Percentiles rank a stretch among this genome's conserved stretches.
These are phyloP conservation scores for Orthonyx spaldingii DNA, from an alignment of 2,113 vertebrate species.

Conservation along the genomic window DNA sequence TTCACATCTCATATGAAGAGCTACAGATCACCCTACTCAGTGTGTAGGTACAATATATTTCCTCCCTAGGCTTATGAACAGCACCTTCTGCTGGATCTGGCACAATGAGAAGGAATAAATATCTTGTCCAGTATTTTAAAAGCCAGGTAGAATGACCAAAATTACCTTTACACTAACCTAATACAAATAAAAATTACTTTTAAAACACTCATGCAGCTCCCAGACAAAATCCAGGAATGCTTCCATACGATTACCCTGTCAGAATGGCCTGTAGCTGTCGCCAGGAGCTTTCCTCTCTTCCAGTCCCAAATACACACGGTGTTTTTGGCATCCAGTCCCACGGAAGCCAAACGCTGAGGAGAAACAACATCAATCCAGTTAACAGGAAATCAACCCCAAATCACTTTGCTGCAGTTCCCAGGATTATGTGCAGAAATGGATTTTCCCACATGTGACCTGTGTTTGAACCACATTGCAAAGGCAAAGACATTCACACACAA, in stretches of 20 bases:
- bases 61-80: not conserved
- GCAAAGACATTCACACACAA: not conserved
- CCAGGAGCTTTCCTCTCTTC: conserved; percentile 89
- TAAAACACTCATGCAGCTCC: not conserved
- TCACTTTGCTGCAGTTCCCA: not conserved
- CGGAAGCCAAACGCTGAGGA: conserved; percentile 85
- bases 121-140: not conserved
- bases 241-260: conserved; percentile 74
- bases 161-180: not conserved
- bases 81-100: not conserved
- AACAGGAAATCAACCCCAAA: not conserved
- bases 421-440: not conserved
- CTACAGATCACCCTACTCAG: not conserved
- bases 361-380: conserved; percentile 16
- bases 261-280: conserved; percentile 91
- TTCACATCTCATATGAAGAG: not conserved
- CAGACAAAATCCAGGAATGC: not conserved
- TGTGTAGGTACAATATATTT: not conserved
- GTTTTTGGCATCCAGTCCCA: conserved; percentile 96
- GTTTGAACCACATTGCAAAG: not conserved
- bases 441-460: not conserved
- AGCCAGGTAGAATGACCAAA: not conserved
- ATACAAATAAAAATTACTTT: not conserved
- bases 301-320: conserved; percentile 96
- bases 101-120: not conserved